Percentiles rank a stretch among this genome's conserved stretches.
Conservation (phyloP, 1,140 invertebrate genomes). For the Helicoverpa zea region DNA sequence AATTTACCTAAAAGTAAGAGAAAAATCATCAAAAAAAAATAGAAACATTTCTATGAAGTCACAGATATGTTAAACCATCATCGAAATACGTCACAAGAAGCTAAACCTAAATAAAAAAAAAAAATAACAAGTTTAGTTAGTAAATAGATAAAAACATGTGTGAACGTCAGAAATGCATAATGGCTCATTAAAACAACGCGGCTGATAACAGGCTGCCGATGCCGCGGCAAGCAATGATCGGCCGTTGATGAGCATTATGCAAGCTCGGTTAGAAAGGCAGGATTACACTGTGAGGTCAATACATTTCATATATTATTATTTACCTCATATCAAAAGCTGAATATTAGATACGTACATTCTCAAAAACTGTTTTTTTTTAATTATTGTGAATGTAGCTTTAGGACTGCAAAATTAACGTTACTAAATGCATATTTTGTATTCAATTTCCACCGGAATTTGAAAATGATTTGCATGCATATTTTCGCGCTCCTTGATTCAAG, state of each 20-base stretch:
- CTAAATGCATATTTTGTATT: neutral
- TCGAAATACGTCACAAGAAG: neutral
- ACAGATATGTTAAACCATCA: neutral
- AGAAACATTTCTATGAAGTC: too few relatives aligned
- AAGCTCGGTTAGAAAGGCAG: conserved; percentile 68
- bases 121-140: conserved; percentile 10
- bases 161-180: conserved; percentile 31
- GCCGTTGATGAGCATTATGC: conserved; percentile 58
- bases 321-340: too few relatives aligned
- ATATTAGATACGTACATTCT: too few relatives aligned
- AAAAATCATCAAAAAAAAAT: too few relatives aligned
- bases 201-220: conserved; percentile 43
- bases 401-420: neutral
- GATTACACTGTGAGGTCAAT: conserved; percentile 55
- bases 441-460: conserved; percentile 16
- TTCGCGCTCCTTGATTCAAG: conserved; percentile 18
- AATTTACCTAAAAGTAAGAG: too few relatives aligned
- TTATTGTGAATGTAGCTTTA: neutral
- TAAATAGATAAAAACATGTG: conserved; percentile 9
- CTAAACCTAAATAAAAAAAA: neutral
- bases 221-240: conserved; percentile 38
- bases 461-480: conserved; percentile 26
- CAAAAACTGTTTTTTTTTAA: neutral
- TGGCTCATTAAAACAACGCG: conserved; percentile 36
- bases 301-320: conserved; percentile 5